A percentile compares a stretch with the other conserved stretches of the same genome.
phyloP scores from a whole-genome alignment of 2,888 invertebrate species.

The Macrosoma leucophasiata region DNA sequence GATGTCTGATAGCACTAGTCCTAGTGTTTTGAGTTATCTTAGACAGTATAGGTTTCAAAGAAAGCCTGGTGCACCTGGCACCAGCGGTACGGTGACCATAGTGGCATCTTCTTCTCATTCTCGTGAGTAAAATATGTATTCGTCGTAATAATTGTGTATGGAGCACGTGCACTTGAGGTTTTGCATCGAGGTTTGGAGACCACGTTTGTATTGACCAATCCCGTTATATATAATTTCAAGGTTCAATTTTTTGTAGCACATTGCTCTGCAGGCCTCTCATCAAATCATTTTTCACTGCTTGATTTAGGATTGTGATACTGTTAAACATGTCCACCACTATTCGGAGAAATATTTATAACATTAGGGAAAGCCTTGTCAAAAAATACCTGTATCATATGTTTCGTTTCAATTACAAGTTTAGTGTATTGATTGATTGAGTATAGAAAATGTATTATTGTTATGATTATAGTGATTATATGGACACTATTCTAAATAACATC shows the following conservation, averaged over 20 bases:
- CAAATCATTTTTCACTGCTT: too few relatives aligned
- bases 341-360: too few relatives aligned
- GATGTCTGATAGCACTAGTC: conserved; percentile 70
- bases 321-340: too few relatives aligned
- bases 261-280: too few relatives aligned
- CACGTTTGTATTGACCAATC: conserved; percentile 36
- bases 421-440: too few relatives aligned
- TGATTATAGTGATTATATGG: too few relatives aligned
- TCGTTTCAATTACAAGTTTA: too few relatives aligned
- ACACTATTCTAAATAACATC: too few relatives aligned
- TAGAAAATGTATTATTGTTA: too few relatives aligned
- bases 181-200: conserved; percentile 32
- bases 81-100: conserved; percentile 48
- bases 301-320: too few relatives aligned
- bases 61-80: conserved; percentile 64
- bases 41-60: conserved; percentile 82
- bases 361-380: too few relatives aligned
- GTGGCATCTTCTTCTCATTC: conserved; percentile 51
- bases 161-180: conserved; percentile 38
- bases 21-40: conserved; percentile 77
- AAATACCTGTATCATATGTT: too few relatives aligned
- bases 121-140: conserved; percentile 46
- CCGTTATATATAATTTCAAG: conserved; percentile 23
- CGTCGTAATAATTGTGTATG: conserved; percentile 9
- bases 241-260: conserved; percentile 24